Evolutionary conservation across 2,797 vertebrate species (phyloP).

Genomic region (Stomatorhinus walkeri): DNA sequence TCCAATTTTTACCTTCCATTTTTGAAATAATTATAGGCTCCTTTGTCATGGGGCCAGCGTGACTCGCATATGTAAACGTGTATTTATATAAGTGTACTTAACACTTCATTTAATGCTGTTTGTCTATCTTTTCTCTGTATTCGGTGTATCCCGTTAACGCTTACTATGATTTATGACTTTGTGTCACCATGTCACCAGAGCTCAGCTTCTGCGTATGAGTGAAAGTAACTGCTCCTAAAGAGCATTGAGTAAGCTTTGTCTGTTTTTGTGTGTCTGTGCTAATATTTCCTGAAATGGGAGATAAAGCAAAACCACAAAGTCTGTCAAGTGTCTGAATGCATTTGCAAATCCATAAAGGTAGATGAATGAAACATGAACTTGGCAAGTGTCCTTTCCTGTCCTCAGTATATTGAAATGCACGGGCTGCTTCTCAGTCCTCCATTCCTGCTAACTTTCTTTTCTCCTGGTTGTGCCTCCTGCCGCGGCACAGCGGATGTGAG

Average conservation of each 20-base stretch:
- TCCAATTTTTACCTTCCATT: background rate
- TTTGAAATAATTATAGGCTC: background rate
- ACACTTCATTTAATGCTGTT: background rate
- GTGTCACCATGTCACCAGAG: conserved; percentile 8
- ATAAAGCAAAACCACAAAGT: background rate
- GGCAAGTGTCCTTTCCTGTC: background rate
- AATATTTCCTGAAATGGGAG: conserved; percentile 2
- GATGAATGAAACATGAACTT: background rate
- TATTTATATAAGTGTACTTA: background rate
- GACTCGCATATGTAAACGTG: background rate
- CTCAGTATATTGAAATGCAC: background rate
- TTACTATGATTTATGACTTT: background rate
- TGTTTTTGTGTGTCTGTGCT: background rate
- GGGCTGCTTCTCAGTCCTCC: background rate
- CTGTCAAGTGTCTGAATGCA: background rate
- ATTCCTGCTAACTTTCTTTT: background rate
- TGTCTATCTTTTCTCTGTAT: background rate
- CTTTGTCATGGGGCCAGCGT: background rate
- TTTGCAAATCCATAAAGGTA: background rate
- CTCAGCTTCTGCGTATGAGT: background rate
- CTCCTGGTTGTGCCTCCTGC: background rate
- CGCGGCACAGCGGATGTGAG: background rate
- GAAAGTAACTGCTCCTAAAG: background rate
- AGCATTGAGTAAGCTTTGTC: background rate
- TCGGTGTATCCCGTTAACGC: background rate